Evolutionary conservation across 2,888 invertebrate genomes (phyloP).

Genomic region (Asteroscopus sphinx): DNA sequence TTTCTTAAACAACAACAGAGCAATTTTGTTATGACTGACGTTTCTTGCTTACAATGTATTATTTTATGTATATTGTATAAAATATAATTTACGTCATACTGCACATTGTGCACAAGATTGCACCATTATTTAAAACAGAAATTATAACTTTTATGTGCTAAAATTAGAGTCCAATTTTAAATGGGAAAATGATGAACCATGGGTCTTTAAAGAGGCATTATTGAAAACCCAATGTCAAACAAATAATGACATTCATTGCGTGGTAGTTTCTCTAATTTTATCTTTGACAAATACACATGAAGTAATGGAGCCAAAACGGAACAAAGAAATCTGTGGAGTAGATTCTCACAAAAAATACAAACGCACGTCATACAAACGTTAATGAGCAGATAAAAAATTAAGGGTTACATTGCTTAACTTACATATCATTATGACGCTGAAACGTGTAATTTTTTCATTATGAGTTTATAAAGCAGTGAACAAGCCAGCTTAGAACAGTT

Average conservation of each 20-base stretch:
- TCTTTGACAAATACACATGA: constrained; percentile 1
- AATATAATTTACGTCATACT: constrained; percentile 44
- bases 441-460: constrained; percentile 70
- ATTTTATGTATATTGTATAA: constrained; percentile 25
- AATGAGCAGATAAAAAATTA: constrained; percentile 61
- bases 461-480: constrained; percentile 71
- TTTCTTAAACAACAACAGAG: constrained; percentile 11
- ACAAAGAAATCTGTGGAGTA: constrained; percentile 7
- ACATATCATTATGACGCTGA: constrained; percentile 69
- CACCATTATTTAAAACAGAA: not conserved
- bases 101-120: constrained; percentile 16
- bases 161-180: constrained; percentile 10
- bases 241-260: constrained; percentile 23
- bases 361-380: constrained; percentile 36
- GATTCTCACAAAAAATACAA: constrained; percentile 6
- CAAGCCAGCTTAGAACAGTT: constrained; percentile 56
- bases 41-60: constrained; percentile 14
- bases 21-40: constrained; percentile 17
- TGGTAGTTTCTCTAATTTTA: not conserved
- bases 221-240: not conserved
- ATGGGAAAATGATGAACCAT: not conserved
- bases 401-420: constrained; percentile 56
- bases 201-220: not conserved
- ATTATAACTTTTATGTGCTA: not conserved
- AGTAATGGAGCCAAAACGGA: constrained; percentile 25